A percentile compares a stretch with the other conserved stretches of the same genome.
Conservation (phyloP, 2,888 invertebrate species). For the Chrysolina haemoptera region DNA sequence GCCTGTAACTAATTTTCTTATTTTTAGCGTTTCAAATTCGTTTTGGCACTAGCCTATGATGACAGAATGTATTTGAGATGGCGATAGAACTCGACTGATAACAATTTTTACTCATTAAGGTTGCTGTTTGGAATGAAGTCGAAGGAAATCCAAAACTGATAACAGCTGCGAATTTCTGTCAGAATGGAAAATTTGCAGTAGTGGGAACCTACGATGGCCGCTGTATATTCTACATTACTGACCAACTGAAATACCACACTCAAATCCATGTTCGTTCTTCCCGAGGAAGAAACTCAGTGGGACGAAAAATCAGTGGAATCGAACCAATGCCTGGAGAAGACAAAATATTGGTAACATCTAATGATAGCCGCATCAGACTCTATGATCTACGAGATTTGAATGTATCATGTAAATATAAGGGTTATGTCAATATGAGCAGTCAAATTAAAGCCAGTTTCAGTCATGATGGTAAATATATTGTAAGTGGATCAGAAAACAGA, state of each 20-base stretch:
- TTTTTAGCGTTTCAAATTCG: too few relatives aligned
- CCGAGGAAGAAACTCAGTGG: slow-evolving; percentile 95
- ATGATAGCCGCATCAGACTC: slow-evolving; percentile 95
- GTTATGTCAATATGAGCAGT: slow-evolving; percentile 93
- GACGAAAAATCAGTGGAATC: slow-evolving; percentile 96
- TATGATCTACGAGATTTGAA: slow-evolving; percentile 96
- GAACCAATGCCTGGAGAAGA: slow-evolving; percentile 97
- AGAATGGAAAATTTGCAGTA: slow-evolving; percentile 98
- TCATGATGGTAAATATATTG: slow-evolving; percentile 81
- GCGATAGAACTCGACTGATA: neutral
- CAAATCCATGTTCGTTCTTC: slow-evolving; percentile 97
- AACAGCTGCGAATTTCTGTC: slow-evolving; percentile 97
- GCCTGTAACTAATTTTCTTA: too few relatives aligned
- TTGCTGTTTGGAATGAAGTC: slow-evolving; percentile 97
- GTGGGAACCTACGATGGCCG: slow-evolving; percentile 99
- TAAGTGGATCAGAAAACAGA: slow-evolving; percentile 89
- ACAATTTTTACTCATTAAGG: slow-evolving; percentile 68
- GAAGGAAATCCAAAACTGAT: slow-evolving; percentile 95
- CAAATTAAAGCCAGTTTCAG: slow-evolving; percentile 98
- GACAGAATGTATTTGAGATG: neutral
- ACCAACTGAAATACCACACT: slow-evolving; percentile 98
- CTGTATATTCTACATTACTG: slow-evolving; percentile 98
- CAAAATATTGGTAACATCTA: slow-evolving; percentile 96
- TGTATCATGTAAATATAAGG: slow-evolving; percentile 80
- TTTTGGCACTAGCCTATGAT: too few relatives aligned